Evolutionary conservation across 2,888 invertebrate genomes (phyloP), one percentile per base, ranked within the genome.

Genomic region (Amblyjoppa proteus): DNA sequence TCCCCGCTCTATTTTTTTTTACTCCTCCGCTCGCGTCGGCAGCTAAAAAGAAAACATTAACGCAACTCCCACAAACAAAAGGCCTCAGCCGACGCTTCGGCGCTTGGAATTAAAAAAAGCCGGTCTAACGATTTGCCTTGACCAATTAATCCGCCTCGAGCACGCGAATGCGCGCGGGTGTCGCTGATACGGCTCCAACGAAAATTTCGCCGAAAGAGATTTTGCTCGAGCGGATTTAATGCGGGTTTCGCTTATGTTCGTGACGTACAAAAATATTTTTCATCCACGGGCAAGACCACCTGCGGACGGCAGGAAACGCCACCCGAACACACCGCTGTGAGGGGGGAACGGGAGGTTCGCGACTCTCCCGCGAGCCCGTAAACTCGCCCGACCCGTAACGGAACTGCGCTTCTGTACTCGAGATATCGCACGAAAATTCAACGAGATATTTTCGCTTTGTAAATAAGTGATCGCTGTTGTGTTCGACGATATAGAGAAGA

Each of bases 361-460:
- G 81, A 38, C 45, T 73, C 49, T 73, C 71, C 49, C 51, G 58
- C 68, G 70, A 79, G 75, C 49, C 56, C 51, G 79, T 76, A 64
- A 78, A 81, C 79, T 82, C 56, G 49, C 7, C 41, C 77, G 82
- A 79, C 66, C 82, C 34, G 75, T 85, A 85, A 85, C 85, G 85
- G 85, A 82, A 85, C 79, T 61, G 58, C 74, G 77, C 78, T 68
- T 78, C 75, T 64, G 25, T 66, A 28, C 49, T 71, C 75, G 82
- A 45, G 45, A 74, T 38, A 75, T 64, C 77, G 34, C 31, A 31
- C 28, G 31, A 85, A 81, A 78, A 51, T 78, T 58, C 56, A 31
- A 74, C 74, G 58, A 73, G 16, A 74, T 73, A 41, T 73, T 53
- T 25, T 58, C 61, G 69, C 73, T 81, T 16, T 6, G 34, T 31